Evolutionary conservation across 2,888 invertebrate genomes (phyloP).

Genomic region (Merodon equestris): DNA sequence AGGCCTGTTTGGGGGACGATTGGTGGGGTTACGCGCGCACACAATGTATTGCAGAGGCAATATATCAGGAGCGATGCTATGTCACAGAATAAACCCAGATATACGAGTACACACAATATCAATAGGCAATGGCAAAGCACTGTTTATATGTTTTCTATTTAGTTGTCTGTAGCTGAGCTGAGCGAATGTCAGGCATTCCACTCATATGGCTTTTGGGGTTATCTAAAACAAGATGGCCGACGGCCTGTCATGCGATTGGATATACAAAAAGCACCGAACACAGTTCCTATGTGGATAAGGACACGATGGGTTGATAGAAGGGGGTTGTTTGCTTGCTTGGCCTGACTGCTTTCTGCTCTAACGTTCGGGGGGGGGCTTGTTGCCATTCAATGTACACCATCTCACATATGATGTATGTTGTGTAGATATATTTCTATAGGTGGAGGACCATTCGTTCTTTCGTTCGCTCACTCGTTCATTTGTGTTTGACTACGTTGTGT

Average conservation of each 20-base stretch:
- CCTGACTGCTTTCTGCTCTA: neutral
- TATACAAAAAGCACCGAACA: constrained; percentile 67
- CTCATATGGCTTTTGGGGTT: constrained; percentile 70
- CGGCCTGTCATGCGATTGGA: constrained; percentile 73
- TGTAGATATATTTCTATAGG: constrained; percentile 13
- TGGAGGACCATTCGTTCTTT: constrained; percentile 56
- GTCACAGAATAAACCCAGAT: constrained; percentile 66
- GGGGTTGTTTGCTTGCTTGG: too few species aligned
- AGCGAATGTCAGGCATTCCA: constrained; percentile 69
- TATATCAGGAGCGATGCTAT: constrained; percentile 54
- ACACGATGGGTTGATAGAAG: constrained; percentile 1
- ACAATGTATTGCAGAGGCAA: constrained; percentile 68
- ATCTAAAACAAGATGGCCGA: constrained; percentile 74
- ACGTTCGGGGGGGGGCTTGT: constrained; percentile 6
- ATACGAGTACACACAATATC: constrained; percentile 69
- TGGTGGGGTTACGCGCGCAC: constrained; percentile 35
- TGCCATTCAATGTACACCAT: constrained; percentile 45
- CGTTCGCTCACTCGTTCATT: constrained; percentile 48
- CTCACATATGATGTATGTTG: constrained; percentile 60
- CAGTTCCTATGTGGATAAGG: constrained; percentile 62
- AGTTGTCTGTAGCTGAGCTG: constrained; percentile 55
- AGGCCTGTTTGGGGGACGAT: neutral
- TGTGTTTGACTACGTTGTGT: constrained; percentile 60
- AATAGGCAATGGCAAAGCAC: constrained; percentile 69
- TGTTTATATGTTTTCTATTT: constrained; percentile 69